phyloP scores from a whole-genome alignment of 2,888 invertebrate species.

The Mythimna ferrago region DNA sequence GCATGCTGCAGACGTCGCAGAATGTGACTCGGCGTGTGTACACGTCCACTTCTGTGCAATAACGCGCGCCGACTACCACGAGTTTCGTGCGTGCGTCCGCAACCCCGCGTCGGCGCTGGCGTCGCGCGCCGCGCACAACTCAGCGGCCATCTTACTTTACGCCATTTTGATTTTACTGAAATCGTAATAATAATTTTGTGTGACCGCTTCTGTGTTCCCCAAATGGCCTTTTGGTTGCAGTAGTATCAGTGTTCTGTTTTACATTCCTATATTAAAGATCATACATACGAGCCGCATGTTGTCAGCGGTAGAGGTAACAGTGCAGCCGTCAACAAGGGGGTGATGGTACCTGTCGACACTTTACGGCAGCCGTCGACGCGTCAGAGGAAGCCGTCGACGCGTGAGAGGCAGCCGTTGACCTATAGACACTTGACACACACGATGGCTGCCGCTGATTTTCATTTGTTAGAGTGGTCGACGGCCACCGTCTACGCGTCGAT shows the following conservation, averaged over 20 bases:
- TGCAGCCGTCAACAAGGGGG: no score
- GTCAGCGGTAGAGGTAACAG: no score
- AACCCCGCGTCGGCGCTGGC: constrained; percentile 95
- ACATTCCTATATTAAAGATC: neutral
- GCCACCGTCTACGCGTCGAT: no score
- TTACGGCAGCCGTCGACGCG: no score
- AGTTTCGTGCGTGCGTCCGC: constrained; percentile 95
- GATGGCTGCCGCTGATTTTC: no score
- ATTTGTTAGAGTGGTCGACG: no score
- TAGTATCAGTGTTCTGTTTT: constrained; percentile 48
- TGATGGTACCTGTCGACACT: no score
- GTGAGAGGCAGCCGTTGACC: no score
- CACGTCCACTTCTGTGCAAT: constrained; percentile 97
- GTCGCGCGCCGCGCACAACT: constrained; percentile 88
- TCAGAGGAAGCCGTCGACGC: no score
- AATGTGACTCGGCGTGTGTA: constrained; percentile 94
- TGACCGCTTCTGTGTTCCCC: constrained; percentile 47
- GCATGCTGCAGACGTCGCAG: constrained; percentile 87
- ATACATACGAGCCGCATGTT: no score
- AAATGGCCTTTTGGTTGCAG: constrained; percentile 37
- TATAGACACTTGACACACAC: no score
- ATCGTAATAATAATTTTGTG: constrained; percentile 64
- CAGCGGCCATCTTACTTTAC: constrained; percentile 85
- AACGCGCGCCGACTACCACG: constrained; percentile 95
- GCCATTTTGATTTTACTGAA: constrained; percentile 83